A percentile compares a stretch with the other conserved stretches of the same genome.
Evolutionary conservation across 2,113 vertebrate genomes (phyloP).

Genomic region (Haplochromis vanheusdeni): DNA sequence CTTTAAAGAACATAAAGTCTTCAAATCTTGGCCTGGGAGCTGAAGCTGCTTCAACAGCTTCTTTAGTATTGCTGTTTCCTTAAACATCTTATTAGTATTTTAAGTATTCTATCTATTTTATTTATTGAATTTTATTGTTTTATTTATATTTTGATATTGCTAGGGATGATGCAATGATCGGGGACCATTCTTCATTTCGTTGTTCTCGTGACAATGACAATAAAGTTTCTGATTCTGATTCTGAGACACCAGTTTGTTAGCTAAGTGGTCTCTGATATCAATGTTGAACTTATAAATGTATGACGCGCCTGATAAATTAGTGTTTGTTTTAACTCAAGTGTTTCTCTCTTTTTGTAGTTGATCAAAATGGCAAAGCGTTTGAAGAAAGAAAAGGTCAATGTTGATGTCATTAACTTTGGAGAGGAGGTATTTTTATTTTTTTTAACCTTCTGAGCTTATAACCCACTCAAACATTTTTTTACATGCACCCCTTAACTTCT

Average conservation of each 20-base stretch:
- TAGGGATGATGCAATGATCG: too few relatives aligned
- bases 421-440: slow-evolving; percentile 80
- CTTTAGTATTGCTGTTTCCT: not conserved
- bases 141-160: too few relatives aligned
- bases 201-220: too few relatives aligned
- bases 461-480: not conserved
- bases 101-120: too few relatives aligned
- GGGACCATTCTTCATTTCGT: too few relatives aligned
- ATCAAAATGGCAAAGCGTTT: slow-evolving; percentile 94
- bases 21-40: not conserved
- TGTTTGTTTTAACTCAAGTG: not conserved
- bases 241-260: not conserved
- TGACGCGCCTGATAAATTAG: not conserved
- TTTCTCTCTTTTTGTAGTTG: slow-evolving; percentile 65
- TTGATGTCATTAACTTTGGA: slow-evolving; percentile 94
- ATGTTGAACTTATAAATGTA: not conserved
- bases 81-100: too few relatives aligned
- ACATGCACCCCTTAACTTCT: not conserved
- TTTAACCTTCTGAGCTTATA: not conserved
- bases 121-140: too few relatives aligned
- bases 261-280: not conserved
- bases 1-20: not conserved
- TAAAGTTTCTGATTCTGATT: too few relatives aligned
- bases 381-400: slow-evolving; percentile 96
- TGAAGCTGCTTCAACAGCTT: not conserved